Base-by-base conservation (phyloP, 2,797 vertebrate genomes). In the Sciurus carolinensis region DNA sequence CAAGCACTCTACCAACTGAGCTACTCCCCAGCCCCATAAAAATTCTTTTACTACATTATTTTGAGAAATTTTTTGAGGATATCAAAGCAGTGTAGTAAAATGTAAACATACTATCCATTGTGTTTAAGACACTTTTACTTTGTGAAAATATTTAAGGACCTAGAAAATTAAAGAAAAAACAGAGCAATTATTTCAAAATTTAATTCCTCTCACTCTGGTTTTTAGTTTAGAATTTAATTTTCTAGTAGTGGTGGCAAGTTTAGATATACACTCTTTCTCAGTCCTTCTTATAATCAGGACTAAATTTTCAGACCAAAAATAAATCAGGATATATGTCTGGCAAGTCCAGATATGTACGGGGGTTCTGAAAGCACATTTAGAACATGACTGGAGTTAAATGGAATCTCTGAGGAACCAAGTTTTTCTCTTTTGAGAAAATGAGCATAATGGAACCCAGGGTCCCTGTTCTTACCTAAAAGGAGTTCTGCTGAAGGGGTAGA, bases 281-380 rank as follows among this genome's bases (percentile, higher is more conserved):
- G 30, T 39, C 36, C 15, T 36, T 22, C 24, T 84, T 93, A 7
- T 52, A 71, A 93, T 66, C 18, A 82, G 18, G n/a, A 88, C 20
- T 88, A 82, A 77, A 77, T 88, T 88, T 93, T 89, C 66, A 93
- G 75, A 89, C 30, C 9, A 66, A 72, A 94, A 91, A 89, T 95
- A 96, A 88, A 77, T 91, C 54, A 71, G 22, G 24, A 52, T 95
- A 24, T 72, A n/a, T 54, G 62, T 52, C 73, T 88, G 73, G 59
- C 28, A 88, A 52, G 72, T 42, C 20, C 22, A 77, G 86, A 93
- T 4, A 93, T 20, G 24, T 71, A 39, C 1, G 0, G n/a, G 57
- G 28, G 42, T 20, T 91, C 33, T 72, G 72, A 94, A 94, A 95
- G 26, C 20, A 77, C 9, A 39, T 88, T 90, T 89, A 67, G 67